Evolutionary conservation across 2,888 invertebrate species (phyloP), one percentile per base, ranked within the genome.

Genomic region (Erynnis tages): DNA sequence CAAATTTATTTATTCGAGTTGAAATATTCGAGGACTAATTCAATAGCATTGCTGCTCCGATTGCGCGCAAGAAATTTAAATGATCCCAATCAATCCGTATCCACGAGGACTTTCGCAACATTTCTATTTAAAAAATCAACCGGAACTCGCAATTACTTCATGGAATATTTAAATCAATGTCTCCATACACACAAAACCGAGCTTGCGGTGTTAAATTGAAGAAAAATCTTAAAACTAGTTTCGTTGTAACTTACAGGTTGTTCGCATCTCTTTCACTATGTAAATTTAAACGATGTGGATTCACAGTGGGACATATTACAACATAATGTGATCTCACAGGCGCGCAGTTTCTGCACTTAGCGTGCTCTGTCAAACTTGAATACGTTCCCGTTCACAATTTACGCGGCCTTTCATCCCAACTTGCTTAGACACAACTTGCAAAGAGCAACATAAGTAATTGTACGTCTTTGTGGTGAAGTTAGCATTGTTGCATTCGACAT

Each of bases 41-140:
- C 75, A 79, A 84, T 84, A 79, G 78, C 63, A 61, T 61, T 59
- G 60, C 64, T 67, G 72, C 67, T 74, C 73, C 79, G 77, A 79
- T 79, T 81, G 80, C 68, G 75, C 76, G 73, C 79, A 76, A 81
- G 79, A 80, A 81, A 84, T 86, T 84, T 78, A 85, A 88, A 86
- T 73, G 67, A 66, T 80, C 77, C 76, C 82, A 84, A 88, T 87
- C 86, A 86, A 85, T 82, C 76, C 68, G 73, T 73, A 35, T 13
- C 43, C 17, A 66, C 73, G 75, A 76, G 71, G 67, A 66, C 66
- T 70, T 81, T 77, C 71, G 76, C 81, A 79, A 80, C 73, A 74
- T 78, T 82, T 79, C 79, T 17, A 87, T 88, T n/a, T 82, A 82
- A 86, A 86, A 83, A 84, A 84, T 87, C 83, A 81, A 77, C 73